Evolutionary conservation across 2,113 vertebrate species (phyloP).

Genomic region (Steatornis caripensis): DNA sequence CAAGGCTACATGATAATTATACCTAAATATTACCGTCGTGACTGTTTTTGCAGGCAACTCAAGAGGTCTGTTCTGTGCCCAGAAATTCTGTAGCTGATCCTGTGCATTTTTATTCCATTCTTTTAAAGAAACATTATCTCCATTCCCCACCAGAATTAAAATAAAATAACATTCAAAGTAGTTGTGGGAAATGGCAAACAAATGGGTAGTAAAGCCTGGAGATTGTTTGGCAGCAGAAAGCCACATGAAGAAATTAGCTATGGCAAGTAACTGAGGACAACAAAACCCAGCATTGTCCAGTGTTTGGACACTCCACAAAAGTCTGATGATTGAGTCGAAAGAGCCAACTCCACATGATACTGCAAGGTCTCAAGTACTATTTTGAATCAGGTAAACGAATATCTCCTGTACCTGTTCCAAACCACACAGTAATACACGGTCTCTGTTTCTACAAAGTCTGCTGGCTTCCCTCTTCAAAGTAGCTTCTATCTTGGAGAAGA

Average conservation of each 20-base stretch:
- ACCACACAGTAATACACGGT: neutral
- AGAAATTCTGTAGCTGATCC: neutral
- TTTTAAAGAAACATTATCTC: neutral
- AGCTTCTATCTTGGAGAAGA: slow-evolving; percentile 17
- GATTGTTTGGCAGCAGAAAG: neutral
- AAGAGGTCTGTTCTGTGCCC: neutral
- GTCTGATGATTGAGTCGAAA: neutral
- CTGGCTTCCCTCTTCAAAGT: neutral
- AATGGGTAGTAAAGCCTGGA: neutral
- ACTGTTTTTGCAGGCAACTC: neutral
- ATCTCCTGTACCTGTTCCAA: slow-evolving; percentile 53
- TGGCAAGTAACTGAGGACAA: neutral
- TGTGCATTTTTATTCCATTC: neutral
- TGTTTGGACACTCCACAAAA: neutral
- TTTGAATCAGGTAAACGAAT: slow-evolving; percentile 49
- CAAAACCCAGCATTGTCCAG: slow-evolving; percentile 1
- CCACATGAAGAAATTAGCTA: neutral
- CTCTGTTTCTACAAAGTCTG: neutral
- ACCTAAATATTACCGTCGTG: neutral
- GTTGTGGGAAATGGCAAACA: slow-evolving; percentile 12
- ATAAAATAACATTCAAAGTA: neutral
- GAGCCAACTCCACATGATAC: neutral
- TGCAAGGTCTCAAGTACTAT: slow-evolving; percentile 11
- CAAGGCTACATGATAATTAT: neutral
- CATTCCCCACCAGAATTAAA: neutral